phyloP scores from a whole-genome alignment of 2,113 vertebrate genomes.

The Calonectris borealis region DNA sequence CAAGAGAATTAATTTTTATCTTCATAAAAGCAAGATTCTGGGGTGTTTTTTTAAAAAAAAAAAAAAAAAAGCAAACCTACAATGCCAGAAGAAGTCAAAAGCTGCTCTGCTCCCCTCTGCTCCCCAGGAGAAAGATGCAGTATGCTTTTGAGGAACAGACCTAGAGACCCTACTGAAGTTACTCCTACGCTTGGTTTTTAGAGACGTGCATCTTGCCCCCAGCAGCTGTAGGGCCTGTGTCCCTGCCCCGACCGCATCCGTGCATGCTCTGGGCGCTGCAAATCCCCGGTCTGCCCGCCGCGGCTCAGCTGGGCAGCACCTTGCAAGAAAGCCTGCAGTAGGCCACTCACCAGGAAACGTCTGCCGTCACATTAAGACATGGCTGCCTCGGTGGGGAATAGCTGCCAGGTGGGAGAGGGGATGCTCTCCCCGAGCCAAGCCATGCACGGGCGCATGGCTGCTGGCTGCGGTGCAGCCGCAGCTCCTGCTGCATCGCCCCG shows the following conservation, averaged over 20 bases:
- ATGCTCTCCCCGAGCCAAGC: background rate
- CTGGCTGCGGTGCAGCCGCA: background rate
- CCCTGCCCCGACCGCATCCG: background rate
- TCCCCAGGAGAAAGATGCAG: background rate
- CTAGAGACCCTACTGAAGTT: background rate
- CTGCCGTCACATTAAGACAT: background rate
- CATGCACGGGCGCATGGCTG: fast-evolving
- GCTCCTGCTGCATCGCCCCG: background rate
- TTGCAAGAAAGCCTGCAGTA: background rate
- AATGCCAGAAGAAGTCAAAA: background rate
- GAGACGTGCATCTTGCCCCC: background rate
- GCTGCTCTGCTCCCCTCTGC: background rate
- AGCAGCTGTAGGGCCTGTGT: background rate
- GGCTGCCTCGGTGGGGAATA: background rate
- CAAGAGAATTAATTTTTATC: background rate
- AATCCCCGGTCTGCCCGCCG: fast-evolving
- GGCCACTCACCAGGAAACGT: background rate
- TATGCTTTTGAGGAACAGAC: background rate
- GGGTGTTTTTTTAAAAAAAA: background rate
- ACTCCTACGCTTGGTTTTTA: background rate
- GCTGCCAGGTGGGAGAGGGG: background rate
- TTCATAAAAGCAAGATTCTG: background rate
- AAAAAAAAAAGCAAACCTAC: background rate
- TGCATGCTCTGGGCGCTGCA: background rate
- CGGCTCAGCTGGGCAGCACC: background rate